phyloP scores from a whole-genome alignment of 2,888 invertebrate species.

The Idaea aversata region DNA sequence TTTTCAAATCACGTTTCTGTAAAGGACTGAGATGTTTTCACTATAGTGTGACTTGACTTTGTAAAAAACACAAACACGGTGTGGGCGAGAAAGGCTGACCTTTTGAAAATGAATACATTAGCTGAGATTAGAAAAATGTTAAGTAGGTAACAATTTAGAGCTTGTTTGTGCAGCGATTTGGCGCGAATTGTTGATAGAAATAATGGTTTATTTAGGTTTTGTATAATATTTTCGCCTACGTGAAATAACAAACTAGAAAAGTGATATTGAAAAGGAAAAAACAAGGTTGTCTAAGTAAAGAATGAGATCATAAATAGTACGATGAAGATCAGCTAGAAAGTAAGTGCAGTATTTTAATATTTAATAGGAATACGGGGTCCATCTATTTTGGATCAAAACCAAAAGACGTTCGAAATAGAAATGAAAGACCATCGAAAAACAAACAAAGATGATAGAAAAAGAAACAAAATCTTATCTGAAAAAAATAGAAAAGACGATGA shows the following conservation, averaged over 20 bases:
- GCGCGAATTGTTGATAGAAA: not conserved
- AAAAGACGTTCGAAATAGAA: no score
- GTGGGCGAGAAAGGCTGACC: not conserved
- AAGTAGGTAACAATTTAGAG: not conserved
- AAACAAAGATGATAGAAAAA: no score
- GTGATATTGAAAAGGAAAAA: no score
- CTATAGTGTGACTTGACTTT: not conserved
- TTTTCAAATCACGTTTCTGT: not conserved
- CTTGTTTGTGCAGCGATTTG: not conserved
- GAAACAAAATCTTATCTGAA: no score
- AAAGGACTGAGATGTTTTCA: not conserved
- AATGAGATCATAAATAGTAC: no score
- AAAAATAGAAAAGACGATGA: no score
- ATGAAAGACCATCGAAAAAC: no score
- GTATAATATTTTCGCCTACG: not conserved
- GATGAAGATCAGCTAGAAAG: no score
- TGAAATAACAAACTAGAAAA: not conserved
- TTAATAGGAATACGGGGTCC: no score
- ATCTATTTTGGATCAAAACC: no score
- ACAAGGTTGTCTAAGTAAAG: no score
- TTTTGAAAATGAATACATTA: not conserved
- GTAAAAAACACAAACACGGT: not conserved
- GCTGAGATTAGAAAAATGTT: constrained; percentile 1
- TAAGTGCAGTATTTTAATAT: no score
- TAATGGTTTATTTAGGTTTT: not conserved